Base-by-base conservation (phyloP, 2,888 invertebrate genomes). In the Drosophila lacicola region DNA sequence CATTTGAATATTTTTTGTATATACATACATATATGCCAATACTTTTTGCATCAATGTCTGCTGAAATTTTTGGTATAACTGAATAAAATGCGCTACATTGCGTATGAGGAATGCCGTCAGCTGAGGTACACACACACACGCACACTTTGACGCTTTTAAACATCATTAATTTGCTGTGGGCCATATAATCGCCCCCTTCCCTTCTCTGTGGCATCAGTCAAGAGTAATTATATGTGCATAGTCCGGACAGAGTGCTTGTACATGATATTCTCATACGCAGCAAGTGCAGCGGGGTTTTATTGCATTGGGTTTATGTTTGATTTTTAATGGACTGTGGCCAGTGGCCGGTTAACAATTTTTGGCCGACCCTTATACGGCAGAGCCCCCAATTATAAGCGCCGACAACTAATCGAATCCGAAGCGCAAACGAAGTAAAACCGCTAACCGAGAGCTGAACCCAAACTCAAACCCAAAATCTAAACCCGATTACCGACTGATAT, bases 141-240 rank as follows among this genome's bases (percentile, higher is more conserved):
- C 21, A 49, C 41, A 21, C 55, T 25, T 54, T 55, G 56, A 50
- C 64, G 75, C 71, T 72, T 79, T 77, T 77, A 72, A 85, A 80
- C 88, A 74, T 74, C 86, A 83, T 88, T 83, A 83, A 82, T 88
- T 83, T 67, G 70, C 71, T 69, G 79, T 56, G 73, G 73, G 62
- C 60, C 68, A 49, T 55, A 36, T 61, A 50, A 11, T 37, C 39
- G 5, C 4, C 50, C 37, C n/a, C 19, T 5, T 11, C 36, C 5
- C 49, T 9, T n/a, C 21, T 19, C 5, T 1, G 25, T 39, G 55
- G 3, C 29, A 29, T 46, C 70, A 60, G 77, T 60, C 82, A 70
- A 55, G 77, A 79, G 82, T 88, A 83, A 83, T 83, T 83, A 85
- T 79, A 77, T 70, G 77, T 69, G 66, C 68, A 61, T 57, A 62